Conservation (phyloP, 2,888 invertebrate species). For the Metopia argyrocephala region DNA sequence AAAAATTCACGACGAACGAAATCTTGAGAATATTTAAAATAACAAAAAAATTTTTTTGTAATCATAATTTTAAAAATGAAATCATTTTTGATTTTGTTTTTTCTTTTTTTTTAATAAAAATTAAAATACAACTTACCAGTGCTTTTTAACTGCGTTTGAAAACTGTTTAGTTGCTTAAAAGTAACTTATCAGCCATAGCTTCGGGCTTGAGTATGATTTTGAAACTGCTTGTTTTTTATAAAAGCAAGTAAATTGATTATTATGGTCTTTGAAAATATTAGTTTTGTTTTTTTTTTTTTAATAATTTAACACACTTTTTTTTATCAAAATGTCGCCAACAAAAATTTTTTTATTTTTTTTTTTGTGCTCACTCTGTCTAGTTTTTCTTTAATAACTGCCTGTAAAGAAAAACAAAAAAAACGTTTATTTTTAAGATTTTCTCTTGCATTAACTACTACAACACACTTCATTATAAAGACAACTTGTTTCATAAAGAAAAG, state of each 20-base stretch:
- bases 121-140: background rate
- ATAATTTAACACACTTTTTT: background rate
- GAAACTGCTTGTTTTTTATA: no score
- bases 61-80: background rate
- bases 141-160: background rate
- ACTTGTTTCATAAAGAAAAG: background rate
- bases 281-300: background rate
- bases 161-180: background rate
- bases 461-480: background rate
- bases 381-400: background rate
- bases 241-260: background rate
- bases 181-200: background rate
- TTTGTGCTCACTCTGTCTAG: background rate
- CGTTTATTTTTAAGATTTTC: background rate
- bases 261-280: background rate
- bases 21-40: slow-evolving; percentile 2
- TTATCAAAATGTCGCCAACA: background rate
- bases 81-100: no score
- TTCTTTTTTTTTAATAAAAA: no score
- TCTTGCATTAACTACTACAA: background rate
- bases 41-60: background rate
- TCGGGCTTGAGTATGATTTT: no score
- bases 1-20: slow-evolving; percentile 17
- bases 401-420: background rate
- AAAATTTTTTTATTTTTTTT: background rate